Percentiles rank a stretch among this genome's conserved stretches.
phyloP scores from a whole-genome alignment of 2,113 vertebrate species.

The Acanthisitta chloris region DNA sequence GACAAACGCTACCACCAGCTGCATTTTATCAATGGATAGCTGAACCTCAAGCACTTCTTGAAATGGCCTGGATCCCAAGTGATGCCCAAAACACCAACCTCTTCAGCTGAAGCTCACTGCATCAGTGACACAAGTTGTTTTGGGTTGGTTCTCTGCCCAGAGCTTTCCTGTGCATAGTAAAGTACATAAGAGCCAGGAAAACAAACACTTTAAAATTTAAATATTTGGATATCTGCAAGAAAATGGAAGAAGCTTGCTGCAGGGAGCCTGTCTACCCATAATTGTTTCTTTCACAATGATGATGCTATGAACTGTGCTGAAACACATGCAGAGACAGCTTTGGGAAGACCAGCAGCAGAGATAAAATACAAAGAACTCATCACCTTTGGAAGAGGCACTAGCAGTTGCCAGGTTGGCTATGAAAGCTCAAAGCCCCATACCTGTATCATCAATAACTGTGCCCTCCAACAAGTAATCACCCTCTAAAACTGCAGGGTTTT shows the following conservation, averaged over 20 bases:
- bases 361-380: neutral
- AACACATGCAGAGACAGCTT: neutral
- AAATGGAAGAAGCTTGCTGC: neutral
- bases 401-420: neutral
- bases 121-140: neutral
- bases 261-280: neutral
- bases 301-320: neutral
- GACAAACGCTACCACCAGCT: neutral
- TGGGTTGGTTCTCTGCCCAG: neutral
- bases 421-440: neutral
- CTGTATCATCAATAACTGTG: neutral
- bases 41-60: neutral
- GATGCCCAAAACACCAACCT: neutral
- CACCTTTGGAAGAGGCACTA: neutral
- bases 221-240: neutral
- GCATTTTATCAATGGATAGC: neutral
- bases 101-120: fast-evolving
- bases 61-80: neutral
- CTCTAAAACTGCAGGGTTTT: neutral
- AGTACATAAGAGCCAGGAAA: neutral
- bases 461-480: neutral
- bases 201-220: neutral
- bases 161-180: neutral
- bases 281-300: neutral
- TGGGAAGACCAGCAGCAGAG: neutral